Conservation (phyloP, 2,113 vertebrate species). For the Halichoeres trimaculatus region DNA sequence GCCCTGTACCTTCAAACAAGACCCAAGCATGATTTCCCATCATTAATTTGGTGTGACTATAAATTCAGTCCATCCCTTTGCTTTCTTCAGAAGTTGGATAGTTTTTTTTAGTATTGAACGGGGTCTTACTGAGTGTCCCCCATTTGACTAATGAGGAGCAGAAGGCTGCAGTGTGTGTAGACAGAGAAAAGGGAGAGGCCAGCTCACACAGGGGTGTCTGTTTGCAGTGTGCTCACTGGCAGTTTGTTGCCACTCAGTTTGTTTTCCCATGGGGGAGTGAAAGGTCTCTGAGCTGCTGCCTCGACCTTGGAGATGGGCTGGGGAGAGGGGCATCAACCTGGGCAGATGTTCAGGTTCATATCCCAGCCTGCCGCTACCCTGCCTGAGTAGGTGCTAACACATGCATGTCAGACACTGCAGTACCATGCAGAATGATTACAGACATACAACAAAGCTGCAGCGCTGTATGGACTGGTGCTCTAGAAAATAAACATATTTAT, state of each 20-base stretch:
- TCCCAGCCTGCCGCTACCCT: conserved; percentile 28
- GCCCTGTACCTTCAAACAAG: background rate
- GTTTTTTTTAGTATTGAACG: background rate
- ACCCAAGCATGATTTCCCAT: background rate
- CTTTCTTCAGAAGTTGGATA: background rate
- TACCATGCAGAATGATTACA: background rate
- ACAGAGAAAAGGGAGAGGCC: conserved; percentile 21
- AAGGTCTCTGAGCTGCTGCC: conserved; percentile 11
- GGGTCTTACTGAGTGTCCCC: conserved; percentile 11
- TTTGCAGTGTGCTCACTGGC: conserved; percentile 60
- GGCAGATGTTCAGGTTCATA: conserved; percentile 60
- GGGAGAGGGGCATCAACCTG: conserved; percentile 25
- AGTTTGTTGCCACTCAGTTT: conserved; percentile 65
- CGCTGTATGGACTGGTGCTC: background rate
- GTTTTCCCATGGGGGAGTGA: conserved; percentile 65
- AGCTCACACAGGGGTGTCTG: conserved; percentile 64
- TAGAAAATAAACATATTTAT: conserved; percentile 9
- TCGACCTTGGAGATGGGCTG: conserved; percentile 51
- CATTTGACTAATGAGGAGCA: conserved; percentile 30
- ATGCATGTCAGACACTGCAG: background rate
- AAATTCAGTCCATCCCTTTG: background rate
- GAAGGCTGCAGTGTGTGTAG: conserved; percentile 12
- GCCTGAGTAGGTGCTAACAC: background rate
- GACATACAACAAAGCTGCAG: background rate
- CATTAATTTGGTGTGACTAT: background rate